Evolutionary conservation across 1,140 invertebrate genomes (phyloP).

Genomic region (Lepidotrigona ventralis): DNA sequence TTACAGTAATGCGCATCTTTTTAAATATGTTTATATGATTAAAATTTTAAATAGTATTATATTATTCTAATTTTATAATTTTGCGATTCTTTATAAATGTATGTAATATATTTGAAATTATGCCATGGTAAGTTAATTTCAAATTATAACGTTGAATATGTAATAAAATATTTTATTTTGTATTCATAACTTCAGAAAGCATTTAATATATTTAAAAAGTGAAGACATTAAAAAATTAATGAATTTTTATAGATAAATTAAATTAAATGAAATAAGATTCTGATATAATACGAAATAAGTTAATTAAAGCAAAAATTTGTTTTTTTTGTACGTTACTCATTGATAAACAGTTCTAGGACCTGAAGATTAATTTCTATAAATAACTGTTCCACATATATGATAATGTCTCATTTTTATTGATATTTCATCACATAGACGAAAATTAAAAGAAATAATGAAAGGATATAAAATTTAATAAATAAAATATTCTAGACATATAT

Average conservation of each 20-base stretch:
- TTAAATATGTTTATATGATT: conserved; percentile 23
- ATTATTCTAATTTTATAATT: conserved; percentile 31
- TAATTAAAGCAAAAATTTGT: conserved; percentile 14
- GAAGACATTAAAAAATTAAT: not conserved
- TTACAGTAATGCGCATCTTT: conserved; percentile 19
- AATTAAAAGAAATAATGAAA: conserved; percentile 35
- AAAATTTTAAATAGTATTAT: conserved; percentile 8
- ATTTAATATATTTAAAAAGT: not conserved
- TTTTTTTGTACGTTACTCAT: conserved; percentile 34
- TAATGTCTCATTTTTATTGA: conserved; percentile 37
- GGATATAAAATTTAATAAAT: not conserved
- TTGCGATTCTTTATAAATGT: conserved; percentile 14
- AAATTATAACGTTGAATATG: not conserved
- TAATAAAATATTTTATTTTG: conserved; percentile 15
- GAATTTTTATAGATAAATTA: conserved; percentile 20
- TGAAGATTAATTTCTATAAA: conserved; percentile 65
- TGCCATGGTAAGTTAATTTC: conserved; percentile 66
- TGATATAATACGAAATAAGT: conserved; percentile 8
- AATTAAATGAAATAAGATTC: not conserved
- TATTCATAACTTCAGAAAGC: conserved; percentile 18
- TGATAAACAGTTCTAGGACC: conserved; percentile 55
- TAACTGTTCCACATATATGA: conserved; percentile 53
- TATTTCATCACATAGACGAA: conserved; percentile 48
- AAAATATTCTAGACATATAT: not conserved
- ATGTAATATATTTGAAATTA: conserved; percentile 40